Evolutionary conservation across 1,140 invertebrate genomes (phyloP).

Genomic region (Lanistes nyassanus): DNA sequence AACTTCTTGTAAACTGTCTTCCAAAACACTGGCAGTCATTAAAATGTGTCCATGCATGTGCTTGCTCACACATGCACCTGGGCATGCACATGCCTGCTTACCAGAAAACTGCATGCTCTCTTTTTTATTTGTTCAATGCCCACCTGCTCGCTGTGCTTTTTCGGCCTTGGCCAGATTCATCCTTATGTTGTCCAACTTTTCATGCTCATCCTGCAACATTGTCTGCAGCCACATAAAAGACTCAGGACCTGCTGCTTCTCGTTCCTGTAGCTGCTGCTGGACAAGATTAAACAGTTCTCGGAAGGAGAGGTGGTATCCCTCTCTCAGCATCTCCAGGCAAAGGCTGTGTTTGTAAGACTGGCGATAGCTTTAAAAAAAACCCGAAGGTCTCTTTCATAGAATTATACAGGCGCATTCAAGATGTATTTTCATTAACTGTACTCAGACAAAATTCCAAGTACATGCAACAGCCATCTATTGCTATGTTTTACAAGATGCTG

Average conservation of each 20-base stretch:
- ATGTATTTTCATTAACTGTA: no score
- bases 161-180: slow-evolving; percentile 60
- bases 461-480: no score
- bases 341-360: slow-evolving; percentile 65
- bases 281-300: slow-evolving; percentile 64
- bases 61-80: background rate
- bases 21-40: no score
- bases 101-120: background rate
- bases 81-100: slow-evolving; percentile 10
- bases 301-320: slow-evolving; percentile 64
- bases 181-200: slow-evolving; percentile 62
- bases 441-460: no score
- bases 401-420: background rate
- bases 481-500: no score
- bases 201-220: slow-evolving; percentile 59
- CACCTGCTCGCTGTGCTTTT: slow-evolving; percentile 53
- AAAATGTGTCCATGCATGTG: slow-evolving; percentile 17
- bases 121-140: no score
- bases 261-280: slow-evolving; percentile 52
- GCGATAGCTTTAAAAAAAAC: slow-evolving; percentile 53
- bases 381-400: slow-evolving; percentile 11
- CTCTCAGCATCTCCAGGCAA: slow-evolving; percentile 64
- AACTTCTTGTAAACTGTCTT: no score
- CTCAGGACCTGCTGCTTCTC: slow-evolving; percentile 59
- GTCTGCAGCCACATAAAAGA: slow-evolving; percentile 60